A percentile compares a stretch with the other conserved stretches of the same genome.
Conservation (phyloP, 2,113 vertebrate species). For the Ia io region DNA sequence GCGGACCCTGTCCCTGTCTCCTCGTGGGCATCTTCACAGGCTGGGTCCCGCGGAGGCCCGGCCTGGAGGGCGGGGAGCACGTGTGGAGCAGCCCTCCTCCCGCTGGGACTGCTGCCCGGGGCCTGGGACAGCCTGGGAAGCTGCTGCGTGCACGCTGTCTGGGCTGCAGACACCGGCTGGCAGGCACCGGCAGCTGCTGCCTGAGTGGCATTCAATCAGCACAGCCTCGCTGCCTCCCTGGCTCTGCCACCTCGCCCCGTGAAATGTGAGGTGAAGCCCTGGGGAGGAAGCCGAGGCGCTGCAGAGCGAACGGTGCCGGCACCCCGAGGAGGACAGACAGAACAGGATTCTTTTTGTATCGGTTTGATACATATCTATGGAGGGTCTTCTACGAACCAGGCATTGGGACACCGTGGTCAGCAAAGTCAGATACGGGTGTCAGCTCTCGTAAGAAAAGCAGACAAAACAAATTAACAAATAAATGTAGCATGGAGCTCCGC, state of each 20-base stretch:
- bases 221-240: not conserved
- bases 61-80: not conserved
- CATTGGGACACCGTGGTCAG: not conserved
- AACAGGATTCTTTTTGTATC: not conserved
- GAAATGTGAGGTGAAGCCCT: not conserved
- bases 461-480: not conserved
- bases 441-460: not conserved
- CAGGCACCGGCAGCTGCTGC: not conserved
- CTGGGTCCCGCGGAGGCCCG: not conserved
- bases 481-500: not conserved
- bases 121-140: not conserved
- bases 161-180: not conserved
- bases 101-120: not conserved
- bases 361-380: not conserved
- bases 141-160: not conserved
- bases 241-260: not conserved
- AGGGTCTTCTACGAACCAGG: not conserved
- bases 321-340: not conserved
- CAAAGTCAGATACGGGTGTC: not conserved
- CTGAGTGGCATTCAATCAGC: constrained; percentile 11
- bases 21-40: not conserved
- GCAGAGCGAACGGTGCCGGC: not conserved
- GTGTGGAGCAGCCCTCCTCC: not conserved
- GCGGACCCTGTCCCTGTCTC: not conserved
- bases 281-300: not conserved